These are phyloP conservation scores for Caradrina clavipalpis DNA, from an alignment of 2,888 invertebrate genomes.

Conservation along the genomic window DNA sequence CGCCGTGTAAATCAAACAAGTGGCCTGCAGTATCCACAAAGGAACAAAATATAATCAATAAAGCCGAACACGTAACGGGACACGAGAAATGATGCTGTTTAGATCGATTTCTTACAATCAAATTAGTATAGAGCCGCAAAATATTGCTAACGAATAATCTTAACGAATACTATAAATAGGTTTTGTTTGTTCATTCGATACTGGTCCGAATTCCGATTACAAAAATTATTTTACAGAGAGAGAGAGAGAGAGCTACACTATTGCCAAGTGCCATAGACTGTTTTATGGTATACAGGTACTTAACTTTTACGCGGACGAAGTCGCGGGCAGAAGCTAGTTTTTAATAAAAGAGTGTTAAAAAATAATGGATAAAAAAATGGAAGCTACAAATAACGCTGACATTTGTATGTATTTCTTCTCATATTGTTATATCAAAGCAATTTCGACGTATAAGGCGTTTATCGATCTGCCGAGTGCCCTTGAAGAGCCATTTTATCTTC, in stretches of 20 bases:
- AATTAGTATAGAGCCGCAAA: neutral
- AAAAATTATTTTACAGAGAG: no score
- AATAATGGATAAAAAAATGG: neutral
- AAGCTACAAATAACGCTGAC: conserved; percentile 24
- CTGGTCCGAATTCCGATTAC: no score
- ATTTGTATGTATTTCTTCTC: conserved; percentile 24
- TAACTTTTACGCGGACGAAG: no score
- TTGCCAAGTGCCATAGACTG: no score
- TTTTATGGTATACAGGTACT: no score
- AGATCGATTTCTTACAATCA: neutral
- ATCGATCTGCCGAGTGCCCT: conserved; percentile 37
- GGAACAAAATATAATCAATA: conserved; percentile 40
- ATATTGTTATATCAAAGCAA: conserved; percentile 38
- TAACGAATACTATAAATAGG: no score
- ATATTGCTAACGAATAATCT: no score
- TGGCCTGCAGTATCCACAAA: conserved; percentile 23
- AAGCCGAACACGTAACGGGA: conserved; percentile 1
- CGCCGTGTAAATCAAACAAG: conserved; percentile 37
- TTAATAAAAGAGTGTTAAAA: neutral
- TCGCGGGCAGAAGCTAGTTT: neutral
- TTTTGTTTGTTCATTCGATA: no score
- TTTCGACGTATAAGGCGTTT: conserved; percentile 45
- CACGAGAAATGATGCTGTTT: neutral
- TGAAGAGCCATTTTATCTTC: conserved; percentile 35
- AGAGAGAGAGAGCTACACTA: no score